phyloP scores from a whole-genome alignment of 2,888 invertebrate genomes.

The Meloe dianella region DNA sequence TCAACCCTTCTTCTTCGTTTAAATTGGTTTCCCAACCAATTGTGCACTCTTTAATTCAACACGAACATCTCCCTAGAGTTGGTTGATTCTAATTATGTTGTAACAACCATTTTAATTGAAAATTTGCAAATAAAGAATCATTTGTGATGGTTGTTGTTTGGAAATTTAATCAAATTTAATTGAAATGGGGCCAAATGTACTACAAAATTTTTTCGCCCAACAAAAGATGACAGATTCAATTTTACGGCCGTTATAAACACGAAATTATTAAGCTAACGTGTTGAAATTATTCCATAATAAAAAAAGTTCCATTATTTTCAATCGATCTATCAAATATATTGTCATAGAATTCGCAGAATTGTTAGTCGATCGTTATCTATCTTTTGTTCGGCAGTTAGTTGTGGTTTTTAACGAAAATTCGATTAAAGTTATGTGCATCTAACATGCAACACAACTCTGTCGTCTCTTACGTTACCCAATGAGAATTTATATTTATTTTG shows the following conservation, averaged over 20 bases:
- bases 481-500: not conserved
- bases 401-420: not conserved
- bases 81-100: constrained; percentile 20
- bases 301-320: not conserved
- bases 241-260: not conserved
- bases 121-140: constrained; percentile 7
- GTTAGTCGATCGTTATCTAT: not conserved
- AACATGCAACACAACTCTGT: not conserved
- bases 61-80: constrained; percentile 3
- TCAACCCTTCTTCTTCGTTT: not conserved
- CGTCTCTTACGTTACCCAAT: not conserved
- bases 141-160: not conserved
- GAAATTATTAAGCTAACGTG: not conserved
- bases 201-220: no score
- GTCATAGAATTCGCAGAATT: not conserved
- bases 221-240: not conserved
- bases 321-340: not conserved
- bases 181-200: not conserved
- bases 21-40: constrained; percentile 5
- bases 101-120: constrained; percentile 28
- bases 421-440: not conserved
- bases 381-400: not conserved
- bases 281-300: not conserved
- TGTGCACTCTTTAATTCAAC: constrained; percentile 3
- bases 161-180: not conserved